Conservation (phyloP, 2,888 invertebrate genomes). For the Leptinotarsa tumamoca region DNA sequence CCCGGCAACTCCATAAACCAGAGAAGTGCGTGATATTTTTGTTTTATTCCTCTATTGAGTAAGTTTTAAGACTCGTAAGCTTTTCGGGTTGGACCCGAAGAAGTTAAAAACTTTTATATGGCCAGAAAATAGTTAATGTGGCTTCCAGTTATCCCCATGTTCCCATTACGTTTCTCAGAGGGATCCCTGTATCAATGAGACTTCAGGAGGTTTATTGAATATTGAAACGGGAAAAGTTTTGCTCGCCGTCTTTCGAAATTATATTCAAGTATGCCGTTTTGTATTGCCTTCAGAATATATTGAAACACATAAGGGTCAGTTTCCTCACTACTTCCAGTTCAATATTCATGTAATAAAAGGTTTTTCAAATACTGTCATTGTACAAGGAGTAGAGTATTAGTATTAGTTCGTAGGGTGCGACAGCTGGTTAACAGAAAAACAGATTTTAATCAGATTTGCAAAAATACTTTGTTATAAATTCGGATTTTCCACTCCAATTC, state of each 20-base stretch:
- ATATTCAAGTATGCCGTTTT: neutral
- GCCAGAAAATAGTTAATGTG: constrained; percentile 15
- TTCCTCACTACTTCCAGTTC: too few species aligned
- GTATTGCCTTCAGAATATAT: neutral
- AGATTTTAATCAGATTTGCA: too few species aligned
- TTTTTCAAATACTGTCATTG: too few species aligned
- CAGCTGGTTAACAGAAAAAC: too few species aligned
- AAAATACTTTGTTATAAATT: too few species aligned
- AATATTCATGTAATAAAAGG: too few species aligned
- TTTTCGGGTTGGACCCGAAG: constrained; percentile 6
- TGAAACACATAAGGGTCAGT: neutral
- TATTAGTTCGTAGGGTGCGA: too few species aligned
- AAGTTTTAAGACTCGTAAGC: constrained; percentile 17
- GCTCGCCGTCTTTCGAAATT: neutral
- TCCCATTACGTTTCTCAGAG: neutral
- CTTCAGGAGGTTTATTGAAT: constrained; percentile 4
- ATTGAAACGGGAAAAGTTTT: constrained; percentile 2
- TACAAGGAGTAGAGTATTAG: too few species aligned
- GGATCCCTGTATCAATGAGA: constrained; percentile 7
- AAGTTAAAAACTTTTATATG: constrained; percentile 17
- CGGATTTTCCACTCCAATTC: too few species aligned
- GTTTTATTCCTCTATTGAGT: constrained; percentile 3
- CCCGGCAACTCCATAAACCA: neutral
- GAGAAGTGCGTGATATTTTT: constrained; percentile 11
- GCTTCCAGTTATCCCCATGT: neutral